These are phyloP conservation scores for Taxidea taxus DNA, from an alignment of 2,113 vertebrate species.

Conservation along the genomic window DNA sequence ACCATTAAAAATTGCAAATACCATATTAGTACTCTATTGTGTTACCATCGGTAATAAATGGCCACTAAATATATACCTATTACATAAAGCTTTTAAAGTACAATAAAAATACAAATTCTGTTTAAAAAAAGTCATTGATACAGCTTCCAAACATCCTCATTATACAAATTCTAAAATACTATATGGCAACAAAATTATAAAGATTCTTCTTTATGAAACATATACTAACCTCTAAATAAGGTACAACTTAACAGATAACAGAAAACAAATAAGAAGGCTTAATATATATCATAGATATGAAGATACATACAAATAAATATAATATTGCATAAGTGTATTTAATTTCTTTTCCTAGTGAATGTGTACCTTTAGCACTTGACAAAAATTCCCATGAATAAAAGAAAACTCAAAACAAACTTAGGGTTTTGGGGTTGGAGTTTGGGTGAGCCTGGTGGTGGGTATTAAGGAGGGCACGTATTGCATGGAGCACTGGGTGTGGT, in stretches of 20 bases:
- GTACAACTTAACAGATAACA: slow-evolving; percentile 68
- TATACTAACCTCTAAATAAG: slow-evolving; percentile 77
- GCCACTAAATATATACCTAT: slow-evolving; percentile 83
- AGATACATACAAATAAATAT: slow-evolving; percentile 32
- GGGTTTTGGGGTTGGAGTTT: too few relatives aligned
- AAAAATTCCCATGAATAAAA: slow-evolving; percentile 43
- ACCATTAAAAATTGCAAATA: slow-evolving; percentile 84
- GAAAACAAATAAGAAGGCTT: slow-evolving; percentile 65
- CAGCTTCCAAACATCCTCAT: slow-evolving; percentile 84
- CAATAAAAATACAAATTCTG: slow-evolving; percentile 89
- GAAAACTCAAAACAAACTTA: too few relatives aligned
- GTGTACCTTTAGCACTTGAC: slow-evolving; percentile 54
- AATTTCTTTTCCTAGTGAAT: slow-evolving; percentile 68
- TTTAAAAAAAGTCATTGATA: slow-evolving; percentile 83
- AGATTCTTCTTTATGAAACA: slow-evolving; percentile 82
- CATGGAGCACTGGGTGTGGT: too few relatives aligned
- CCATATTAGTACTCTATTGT: slow-evolving; percentile 74
- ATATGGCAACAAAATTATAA: slow-evolving; percentile 85
- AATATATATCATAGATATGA: slow-evolving; percentile 40
- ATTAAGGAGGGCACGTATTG: too few relatives aligned
- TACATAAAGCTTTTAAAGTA: slow-evolving; percentile 86
- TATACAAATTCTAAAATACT: slow-evolving; percentile 88
- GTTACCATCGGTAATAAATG: slow-evolving; percentile 83
- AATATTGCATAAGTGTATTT: slow-evolving; percentile 61
- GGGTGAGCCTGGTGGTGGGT: too few relatives aligned